Evolutionary conservation across 2,113 vertebrate species (phyloP), one percentile per base, ranked within the genome.

Genomic region (Myiozetetes cayanensis): DNA sequence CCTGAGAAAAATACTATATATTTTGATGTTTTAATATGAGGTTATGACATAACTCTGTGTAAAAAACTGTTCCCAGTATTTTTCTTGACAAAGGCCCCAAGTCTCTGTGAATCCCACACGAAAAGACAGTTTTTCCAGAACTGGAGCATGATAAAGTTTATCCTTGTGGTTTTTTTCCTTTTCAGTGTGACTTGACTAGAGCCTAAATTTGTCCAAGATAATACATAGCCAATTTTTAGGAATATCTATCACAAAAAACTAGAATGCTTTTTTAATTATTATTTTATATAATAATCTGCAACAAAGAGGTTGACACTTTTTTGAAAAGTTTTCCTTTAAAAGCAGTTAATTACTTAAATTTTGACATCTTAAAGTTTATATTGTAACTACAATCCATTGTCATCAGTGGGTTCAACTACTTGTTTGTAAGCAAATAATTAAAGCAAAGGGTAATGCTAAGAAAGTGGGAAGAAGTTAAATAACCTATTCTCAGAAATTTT

Each of bases 381-480:
- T 17, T 76, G 46, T 62, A 76, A 28, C 14, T 63, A 22, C 23
- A 93, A 58, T 77, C 14, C 52, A 67, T 22, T 88, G n/a, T 70
- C 31, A 84, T 65, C 31, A 65, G 19, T 50, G 30, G 24, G 22
- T 87, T 82, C 66, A 63, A 24, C 37, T 65, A 84, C 20, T 66
- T 88, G 52, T 55, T 91, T 93, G 59, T 62, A 96, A 89, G 63
- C 37, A 81, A 97, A 87, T 86, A 85, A 90, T 39, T 63, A 43
- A 91, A 96, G 44, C 39, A 95, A 95, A 85, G 27, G 59, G 44
- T 66, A 85, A 82, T 68, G 31, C 8, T 77, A 53, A 88, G 43
- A 91, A 93, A 92, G 77, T 91, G 50, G 74, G 79, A 93, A 90
- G 85, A 87, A 96, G 93, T 81, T 25, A 96, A 80, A 83, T 62